Evolutionary conservation across 2,113 vertebrate species (phyloP), one percentile per base, ranked within the genome.

Genomic region (Rhineura floridana): DNA sequence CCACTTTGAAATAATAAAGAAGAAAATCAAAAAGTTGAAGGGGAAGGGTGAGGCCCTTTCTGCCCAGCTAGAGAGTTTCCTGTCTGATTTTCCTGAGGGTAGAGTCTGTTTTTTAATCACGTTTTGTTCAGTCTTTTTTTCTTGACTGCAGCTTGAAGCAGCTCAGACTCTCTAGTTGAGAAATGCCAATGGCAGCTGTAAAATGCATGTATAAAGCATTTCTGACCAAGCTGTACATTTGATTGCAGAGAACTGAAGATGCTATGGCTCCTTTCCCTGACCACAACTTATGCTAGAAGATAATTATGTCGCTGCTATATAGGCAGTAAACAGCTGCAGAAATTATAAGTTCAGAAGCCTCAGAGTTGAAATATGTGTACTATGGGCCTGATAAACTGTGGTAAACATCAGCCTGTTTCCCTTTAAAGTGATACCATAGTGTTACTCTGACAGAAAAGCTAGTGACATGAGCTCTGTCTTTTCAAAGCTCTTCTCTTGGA

Each of bases 1-100:
- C 83, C 91, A 55, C 79, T 88, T 90, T 91, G 85, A 94, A 95
- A 92, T 88, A 95, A 92, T 92, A 93, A 93, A 90, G 9, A 62
- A 67, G 93, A 91, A 86, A 80, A 30, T 19, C 70, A 84, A 94
- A 94, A 94, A 93, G 87, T 93, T 92, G 92, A 96, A 94, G 94
- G n/a, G 95, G 94, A 36, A 94, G 92, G 94, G 93, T 88, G 36
- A 2, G 55, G 55, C n/a, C 3, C 62, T 84, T 94, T 92, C 90
- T 88, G 63, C 91, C 87, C 90, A 95, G 93, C 55, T 72, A 78
- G 48, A 81, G 63, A 76, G 63, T 88, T 97, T 96, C 96, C 92
- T 95, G 92, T 78, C 86, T 93, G 85, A 52, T 46, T 52, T 59
- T 83, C 67, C 77, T 89, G 83, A 90, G 50, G 42, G n/a, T 8